Conservation (phyloP, 2,797 vertebrate genomes). For the Sebastes kiyomatsui region DNA sequence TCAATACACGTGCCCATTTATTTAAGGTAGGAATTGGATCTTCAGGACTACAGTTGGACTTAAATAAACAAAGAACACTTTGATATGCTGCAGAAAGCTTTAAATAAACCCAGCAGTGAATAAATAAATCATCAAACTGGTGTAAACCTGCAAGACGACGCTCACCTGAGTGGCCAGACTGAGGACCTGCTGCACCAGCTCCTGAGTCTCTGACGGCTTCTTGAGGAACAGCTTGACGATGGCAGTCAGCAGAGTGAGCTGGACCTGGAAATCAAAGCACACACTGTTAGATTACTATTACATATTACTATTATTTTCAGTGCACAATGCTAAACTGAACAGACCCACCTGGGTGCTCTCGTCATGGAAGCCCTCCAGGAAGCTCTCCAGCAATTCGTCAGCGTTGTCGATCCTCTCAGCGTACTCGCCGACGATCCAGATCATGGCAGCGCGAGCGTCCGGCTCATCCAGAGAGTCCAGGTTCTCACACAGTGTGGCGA, state of each 20-base stretch:
- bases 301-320: background rate
- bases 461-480: constrained; percentile 97
- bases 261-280: constrained; percentile 83
- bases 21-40: background rate
- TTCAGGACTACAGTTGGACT: background rate
- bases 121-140: background rate
- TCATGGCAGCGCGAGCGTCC: constrained; percentile 97
- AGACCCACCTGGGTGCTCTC: constrained; percentile 94
- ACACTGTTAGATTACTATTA: background rate
- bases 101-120: background rate
- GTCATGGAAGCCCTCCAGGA: constrained; percentile 97
- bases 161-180: constrained; percentile 96
- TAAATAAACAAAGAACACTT: too few species aligned
- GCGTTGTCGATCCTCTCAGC: constrained; percentile 98
- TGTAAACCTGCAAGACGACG: background rate
- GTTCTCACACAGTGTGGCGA: constrained; percentile 97
- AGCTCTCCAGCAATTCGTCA: constrained; percentile 96
- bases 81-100: too few species aligned
- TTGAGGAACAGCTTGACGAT: constrained; percentile 98
- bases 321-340: background rate
- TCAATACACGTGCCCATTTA: background rate
- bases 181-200: constrained; percentile 96
- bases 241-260: constrained; percentile 95
- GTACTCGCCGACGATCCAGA: constrained; percentile 99
- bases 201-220: constrained; percentile 98